Evolutionary conservation across 2,888 invertebrate species (phyloP).

Genomic region (Nycteola revayana): DNA sequence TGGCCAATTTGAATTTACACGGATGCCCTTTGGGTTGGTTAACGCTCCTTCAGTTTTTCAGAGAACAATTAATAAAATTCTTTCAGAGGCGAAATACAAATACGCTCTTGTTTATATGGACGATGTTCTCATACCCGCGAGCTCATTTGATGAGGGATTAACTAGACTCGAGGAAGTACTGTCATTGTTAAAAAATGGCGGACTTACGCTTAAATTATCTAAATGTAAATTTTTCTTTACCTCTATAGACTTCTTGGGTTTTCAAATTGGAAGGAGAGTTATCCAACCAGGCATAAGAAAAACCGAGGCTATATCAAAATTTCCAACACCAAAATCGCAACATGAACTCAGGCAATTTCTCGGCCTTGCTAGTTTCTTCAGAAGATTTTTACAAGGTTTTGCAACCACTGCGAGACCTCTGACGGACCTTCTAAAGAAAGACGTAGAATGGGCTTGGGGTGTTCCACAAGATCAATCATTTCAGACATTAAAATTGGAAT

Average conservation of each 20-base stretch:
- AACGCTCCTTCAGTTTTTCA: conserved; percentile 33
- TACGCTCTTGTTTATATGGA: conserved; percentile 25
- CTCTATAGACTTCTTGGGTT: conserved; percentile 2
- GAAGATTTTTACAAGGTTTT: conserved; percentile 8
- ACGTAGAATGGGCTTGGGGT: not conserved
- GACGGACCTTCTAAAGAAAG: conserved; percentile 1
- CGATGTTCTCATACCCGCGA: conserved; percentile 25
- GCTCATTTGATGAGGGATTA: conserved; percentile 18
- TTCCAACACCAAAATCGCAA: conserved; percentile 1
- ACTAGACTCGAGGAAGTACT: conserved; percentile 14
- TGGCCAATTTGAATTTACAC: conserved; percentile 22
- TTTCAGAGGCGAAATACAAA: conserved; percentile 5
- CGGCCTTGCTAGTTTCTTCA: conserved; percentile 7
- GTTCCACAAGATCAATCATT: conserved; percentile 28
- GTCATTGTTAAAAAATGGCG: conserved; percentile 6
- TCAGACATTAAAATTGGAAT: conserved; percentile 19
- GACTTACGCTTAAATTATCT: conserved; percentile 21
- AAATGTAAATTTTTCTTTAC: not conserved
- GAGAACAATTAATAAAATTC: conserved; percentile 24
- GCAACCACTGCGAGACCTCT: not conserved
- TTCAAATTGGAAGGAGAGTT: conserved; percentile 1
- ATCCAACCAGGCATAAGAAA: not conserved
- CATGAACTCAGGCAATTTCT: conserved; percentile 7
- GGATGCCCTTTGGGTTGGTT: conserved; percentile 30
- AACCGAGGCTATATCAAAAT: not conserved